A percentile compares a stretch with the other conserved stretches of the same genome.
Evolutionary conservation across 2,797 vertebrate species (phyloP).

Genomic region (Spea hammondii): DNA sequence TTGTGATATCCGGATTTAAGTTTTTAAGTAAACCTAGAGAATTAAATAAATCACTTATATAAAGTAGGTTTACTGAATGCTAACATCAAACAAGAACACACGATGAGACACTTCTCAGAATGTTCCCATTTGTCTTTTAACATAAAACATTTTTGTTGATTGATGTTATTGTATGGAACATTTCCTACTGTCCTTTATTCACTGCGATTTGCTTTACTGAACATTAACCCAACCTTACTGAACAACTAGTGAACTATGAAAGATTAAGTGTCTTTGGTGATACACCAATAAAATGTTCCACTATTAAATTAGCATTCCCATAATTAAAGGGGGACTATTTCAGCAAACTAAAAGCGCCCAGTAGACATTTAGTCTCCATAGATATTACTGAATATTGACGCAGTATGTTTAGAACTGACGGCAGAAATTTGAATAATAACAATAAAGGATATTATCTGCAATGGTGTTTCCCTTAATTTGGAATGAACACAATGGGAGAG

Average conservation of each 20-base stretch:
- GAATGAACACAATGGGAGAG: too few species aligned
- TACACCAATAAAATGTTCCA: constrained; percentile 10
- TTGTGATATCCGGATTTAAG: constrained; percentile 18
- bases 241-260: constrained; percentile 22
- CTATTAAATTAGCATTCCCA: constrained; percentile 1
- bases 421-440: too few species aligned
- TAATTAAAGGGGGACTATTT: neutral
- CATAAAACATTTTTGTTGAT: constrained; percentile 31
- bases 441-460: too few species aligned
- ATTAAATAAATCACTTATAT: constrained; percentile 19
- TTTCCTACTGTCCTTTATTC: constrained; percentile 33
- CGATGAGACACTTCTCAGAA: constrained; percentile 21
- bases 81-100: constrained; percentile 41
- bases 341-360: neutral
- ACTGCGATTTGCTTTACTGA: constrained; percentile 30
- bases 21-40: neutral
- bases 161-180: constrained; percentile 37
- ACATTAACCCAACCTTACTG: constrained; percentile 20
- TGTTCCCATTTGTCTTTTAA: constrained; percentile 48
- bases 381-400: too few species aligned
- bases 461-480: too few species aligned
- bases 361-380: too few species aligned
- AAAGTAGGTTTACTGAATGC: constrained; percentile 11
- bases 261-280: constrained; percentile 30
- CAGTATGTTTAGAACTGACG: too few species aligned